phyloP scores from a whole-genome alignment of 2,113 vertebrate genomes.

The Oreochromis spilurus region DNA sequence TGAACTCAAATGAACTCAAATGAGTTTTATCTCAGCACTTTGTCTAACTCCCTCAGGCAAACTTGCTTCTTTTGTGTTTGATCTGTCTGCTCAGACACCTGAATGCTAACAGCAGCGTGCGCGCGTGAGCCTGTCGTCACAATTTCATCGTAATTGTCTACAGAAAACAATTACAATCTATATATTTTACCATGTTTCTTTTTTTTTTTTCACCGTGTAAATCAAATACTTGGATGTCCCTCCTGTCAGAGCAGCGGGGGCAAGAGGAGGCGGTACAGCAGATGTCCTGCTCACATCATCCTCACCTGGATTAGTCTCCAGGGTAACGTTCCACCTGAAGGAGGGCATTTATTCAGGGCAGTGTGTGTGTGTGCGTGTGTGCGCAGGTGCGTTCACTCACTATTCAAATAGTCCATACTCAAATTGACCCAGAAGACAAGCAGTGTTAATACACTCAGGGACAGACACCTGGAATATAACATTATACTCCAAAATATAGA shows the following conservation, averaged over 20 bases:
- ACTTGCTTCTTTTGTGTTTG: background rate
- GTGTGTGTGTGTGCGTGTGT: conserved; percentile 17
- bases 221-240: conserved; percentile 14
- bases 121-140: background rate
- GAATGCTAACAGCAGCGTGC: background rate
- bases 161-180: background rate
- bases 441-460: background rate
- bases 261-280: conserved; percentile 53
- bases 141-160: background rate
- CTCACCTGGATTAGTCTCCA: conserved; percentile 75
- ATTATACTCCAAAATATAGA: background rate
- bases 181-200: background rate
- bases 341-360: conserved; percentile 63
- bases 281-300: conserved; percentile 74
- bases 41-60: background rate
- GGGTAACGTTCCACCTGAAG: conserved; percentile 69
- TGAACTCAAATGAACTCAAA: background rate
- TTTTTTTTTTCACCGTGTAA: background rate
- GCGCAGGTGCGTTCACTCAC: conserved; percentile 38
- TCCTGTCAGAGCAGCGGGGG: conserved; percentile 9
- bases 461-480: background rate
- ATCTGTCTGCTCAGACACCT: background rate
- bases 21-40: background rate
- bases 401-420: conserved; percentile 56
- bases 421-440: conserved; percentile 28